Evolutionary conservation across 2,113 vertebrate species (phyloP).

Genomic region (Psittacara wagleri): DNA sequence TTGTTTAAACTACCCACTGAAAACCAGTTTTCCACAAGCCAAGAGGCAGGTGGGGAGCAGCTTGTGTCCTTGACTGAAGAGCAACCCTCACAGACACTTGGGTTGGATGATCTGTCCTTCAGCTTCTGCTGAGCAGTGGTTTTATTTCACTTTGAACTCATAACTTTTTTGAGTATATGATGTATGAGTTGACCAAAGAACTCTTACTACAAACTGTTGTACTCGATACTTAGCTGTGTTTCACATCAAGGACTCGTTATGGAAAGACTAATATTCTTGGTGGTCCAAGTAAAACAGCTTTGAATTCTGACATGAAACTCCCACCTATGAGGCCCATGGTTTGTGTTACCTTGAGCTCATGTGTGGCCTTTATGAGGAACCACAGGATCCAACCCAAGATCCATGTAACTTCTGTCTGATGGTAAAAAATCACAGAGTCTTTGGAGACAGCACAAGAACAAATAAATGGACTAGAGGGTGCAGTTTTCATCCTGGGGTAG

Average conservation of each 20-base stretch:
- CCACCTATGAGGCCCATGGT: neutral
- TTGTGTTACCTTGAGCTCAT: neutral
- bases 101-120: neutral
- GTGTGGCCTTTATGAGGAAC: neutral
- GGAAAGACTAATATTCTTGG: neutral
- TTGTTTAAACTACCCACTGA: neutral
- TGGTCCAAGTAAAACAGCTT: neutral
- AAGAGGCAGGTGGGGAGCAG: neutral
- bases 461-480: neutral
- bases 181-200: neutral
- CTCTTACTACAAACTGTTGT: neutral
- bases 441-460: neutral
- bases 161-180: neutral
- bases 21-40: neutral
- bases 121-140: neutral
- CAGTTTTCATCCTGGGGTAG: neutral
- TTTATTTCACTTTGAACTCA: neutral
- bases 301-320: neutral
- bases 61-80: neutral
- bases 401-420: neutral
- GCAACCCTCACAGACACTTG: neutral
- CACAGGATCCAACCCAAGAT: neutral
- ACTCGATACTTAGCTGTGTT: neutral
- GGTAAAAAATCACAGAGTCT: neutral
- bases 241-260: neutral